A percentile compares a stretch with the other conserved stretches of the same genome.
phyloP scores from a whole-genome alignment of 2,888 invertebrate species.

The Pandemis heparana region DNA sequence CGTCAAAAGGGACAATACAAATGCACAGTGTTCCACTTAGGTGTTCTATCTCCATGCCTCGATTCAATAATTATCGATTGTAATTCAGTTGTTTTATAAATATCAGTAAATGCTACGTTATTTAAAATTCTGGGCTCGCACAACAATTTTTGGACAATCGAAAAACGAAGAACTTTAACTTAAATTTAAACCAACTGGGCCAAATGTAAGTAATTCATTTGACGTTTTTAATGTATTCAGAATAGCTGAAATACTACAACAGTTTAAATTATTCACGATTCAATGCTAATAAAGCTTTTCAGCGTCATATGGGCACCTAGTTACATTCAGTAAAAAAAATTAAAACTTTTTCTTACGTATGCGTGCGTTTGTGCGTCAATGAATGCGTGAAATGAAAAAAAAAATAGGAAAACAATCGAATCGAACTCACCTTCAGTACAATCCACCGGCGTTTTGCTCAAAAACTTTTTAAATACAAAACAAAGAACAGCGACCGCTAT shows the following conservation, averaged over 20 bases:
- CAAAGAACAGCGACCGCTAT: conserved; percentile 62
- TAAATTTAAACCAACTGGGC: conserved; percentile 4
- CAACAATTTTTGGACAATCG: background rate
- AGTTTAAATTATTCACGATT: conserved; percentile 38
- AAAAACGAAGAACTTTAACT: background rate
- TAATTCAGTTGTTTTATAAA: no score
- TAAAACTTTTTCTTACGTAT: background rate
- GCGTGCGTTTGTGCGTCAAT: background rate
- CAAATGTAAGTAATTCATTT: conserved; percentile 30
- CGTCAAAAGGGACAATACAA: no score
- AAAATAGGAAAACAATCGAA: conserved; percentile 39
- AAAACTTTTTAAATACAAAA: conserved; percentile 60
- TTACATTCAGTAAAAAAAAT: background rate
- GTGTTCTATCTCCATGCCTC: no score
- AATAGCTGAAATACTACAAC: conserved; percentile 31
- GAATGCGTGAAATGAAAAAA: conserved; percentile 10
- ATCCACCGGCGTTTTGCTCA: conserved; percentile 47
- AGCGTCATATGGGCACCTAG: conserved; percentile 25
- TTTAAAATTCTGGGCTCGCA: background rate
- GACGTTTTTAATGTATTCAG: conserved; percentile 35
- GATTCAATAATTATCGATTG: background rate
- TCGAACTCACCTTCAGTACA: conserved; percentile 57
- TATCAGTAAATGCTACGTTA: background rate
- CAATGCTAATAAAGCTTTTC: conserved; percentile 39
- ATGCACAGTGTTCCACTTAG: no score